Evolutionary conservation across 2,113 vertebrate species (phyloP).

Genomic region (Mus spicilegus): DNA sequence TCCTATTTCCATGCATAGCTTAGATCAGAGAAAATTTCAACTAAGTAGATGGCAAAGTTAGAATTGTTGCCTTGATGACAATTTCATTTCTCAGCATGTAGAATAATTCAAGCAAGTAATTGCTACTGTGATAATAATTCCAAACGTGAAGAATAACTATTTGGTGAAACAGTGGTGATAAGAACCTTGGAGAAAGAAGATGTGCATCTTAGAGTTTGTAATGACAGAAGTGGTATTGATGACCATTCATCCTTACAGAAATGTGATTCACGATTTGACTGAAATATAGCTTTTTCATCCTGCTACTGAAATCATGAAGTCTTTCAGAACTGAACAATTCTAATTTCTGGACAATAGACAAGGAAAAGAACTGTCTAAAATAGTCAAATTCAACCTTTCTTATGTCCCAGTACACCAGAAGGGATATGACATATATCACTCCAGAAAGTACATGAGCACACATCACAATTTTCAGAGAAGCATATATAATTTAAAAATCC

Average conservation of each 20-base stretch:
- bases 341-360: constrained; percentile 26
- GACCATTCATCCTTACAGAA: constrained; percentile 28
- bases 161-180: constrained; percentile 53
- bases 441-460: constrained; percentile 31
- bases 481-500: constrained; percentile 24
- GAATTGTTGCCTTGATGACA: constrained; percentile 65
- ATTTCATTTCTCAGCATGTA: constrained; percentile 56
- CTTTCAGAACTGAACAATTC: constrained; percentile 50
- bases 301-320: constrained; percentile 14
- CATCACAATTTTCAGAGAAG: constrained; percentile 14
- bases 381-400: not conserved
- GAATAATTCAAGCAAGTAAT: constrained; percentile 64
- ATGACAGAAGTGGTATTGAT: constrained; percentile 44
- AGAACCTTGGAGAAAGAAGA: constrained; percentile 41
- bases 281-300: not conserved
- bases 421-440: not conserved
- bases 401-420: constrained; percentile 1
- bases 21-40: constrained; percentile 13
- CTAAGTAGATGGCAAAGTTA: constrained; percentile 49
- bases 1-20: constrained; percentile 49
- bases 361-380: not conserved
- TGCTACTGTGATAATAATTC: constrained; percentile 54
- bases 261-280: constrained; percentile 50
- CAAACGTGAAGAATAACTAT: constrained; percentile 40
- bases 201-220: constrained; percentile 54